A percentile compares a stretch with the other conserved stretches of the same genome.
phyloP scores from a whole-genome alignment of 2,888 invertebrate genomes.

The Cataglyphis cursor region DNA sequence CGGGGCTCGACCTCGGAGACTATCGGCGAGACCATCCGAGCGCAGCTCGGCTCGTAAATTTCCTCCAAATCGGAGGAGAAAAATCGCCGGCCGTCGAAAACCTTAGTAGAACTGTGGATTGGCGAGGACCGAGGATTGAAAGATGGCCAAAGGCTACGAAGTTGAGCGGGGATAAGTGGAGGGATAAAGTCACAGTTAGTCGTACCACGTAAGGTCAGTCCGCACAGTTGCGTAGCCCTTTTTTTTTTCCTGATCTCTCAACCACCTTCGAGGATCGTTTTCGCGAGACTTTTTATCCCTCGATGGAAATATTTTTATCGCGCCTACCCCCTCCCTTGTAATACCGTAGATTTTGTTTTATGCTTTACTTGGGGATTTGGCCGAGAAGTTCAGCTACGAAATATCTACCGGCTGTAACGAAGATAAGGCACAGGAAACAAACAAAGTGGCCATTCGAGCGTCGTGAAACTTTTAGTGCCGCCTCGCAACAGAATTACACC shows the following conservation, averaged over 20 bases:
- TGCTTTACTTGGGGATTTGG: conserved; percentile 44
- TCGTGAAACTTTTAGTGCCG: conserved; percentile 54
- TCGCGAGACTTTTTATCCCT: conserved; percentile 55
- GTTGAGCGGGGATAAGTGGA: conserved; percentile 43
- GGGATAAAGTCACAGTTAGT: conserved; percentile 56
- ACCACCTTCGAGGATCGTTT: conserved; percentile 32
- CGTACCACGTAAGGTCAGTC: conserved; percentile 44
- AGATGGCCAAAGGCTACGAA: conserved; percentile 41
- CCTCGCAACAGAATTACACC: conserved; percentile 53
- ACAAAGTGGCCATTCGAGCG: conserved; percentile 52
- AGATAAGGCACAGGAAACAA: conserved; percentile 60
- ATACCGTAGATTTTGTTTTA: conserved; percentile 51
- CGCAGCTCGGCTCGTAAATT: conserved; percentile 71
- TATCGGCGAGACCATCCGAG: conserved; percentile 60
- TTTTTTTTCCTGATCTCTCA: neutral
- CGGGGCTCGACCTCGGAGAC: conserved; percentile 39
- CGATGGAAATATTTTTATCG: conserved; percentile 65
- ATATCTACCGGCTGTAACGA: conserved; percentile 50
- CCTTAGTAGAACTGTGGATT: conserved; percentile 54
- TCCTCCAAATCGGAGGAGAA: conserved; percentile 55
- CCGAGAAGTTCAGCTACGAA: conserved; percentile 36
- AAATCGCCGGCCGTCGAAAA: conserved; percentile 62
- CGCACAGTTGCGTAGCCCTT: neutral
- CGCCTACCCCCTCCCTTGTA: neutral
- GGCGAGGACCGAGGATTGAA: conserved; percentile 55